Evolutionary conservation across 64 coral and sea anemone genomes (phyloP).

Genomic region (Stichodactyla helianthus): DNA sequence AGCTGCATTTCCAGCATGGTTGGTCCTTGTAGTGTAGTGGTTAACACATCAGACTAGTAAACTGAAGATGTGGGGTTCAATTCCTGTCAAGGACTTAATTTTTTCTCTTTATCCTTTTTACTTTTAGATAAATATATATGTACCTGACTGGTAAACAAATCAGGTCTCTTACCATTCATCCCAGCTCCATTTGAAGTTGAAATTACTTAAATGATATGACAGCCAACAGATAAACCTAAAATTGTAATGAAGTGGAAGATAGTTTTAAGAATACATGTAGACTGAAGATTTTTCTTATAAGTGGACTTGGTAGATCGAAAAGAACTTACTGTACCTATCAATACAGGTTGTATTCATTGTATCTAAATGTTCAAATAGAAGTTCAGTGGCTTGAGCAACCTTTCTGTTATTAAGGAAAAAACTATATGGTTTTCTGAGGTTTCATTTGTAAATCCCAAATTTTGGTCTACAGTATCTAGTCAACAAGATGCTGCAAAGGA

Average conservation of each 20-base stretch:
- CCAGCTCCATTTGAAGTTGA: conserved; percentile 97
- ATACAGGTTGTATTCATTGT: conserved; percentile 88
- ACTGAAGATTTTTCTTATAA: too few relatives aligned
- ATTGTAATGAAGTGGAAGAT: neutral
- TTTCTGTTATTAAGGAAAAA: conserved; percentile 6
- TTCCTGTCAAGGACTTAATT: too few relatives aligned
- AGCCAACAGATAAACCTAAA: conserved; percentile 86
- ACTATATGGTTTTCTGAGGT: neutral
- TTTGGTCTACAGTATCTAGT: too few relatives aligned
- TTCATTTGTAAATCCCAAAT: too few relatives aligned
- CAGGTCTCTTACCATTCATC: conserved; percentile 76
- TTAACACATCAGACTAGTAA: too few relatives aligned
- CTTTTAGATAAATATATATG: neutral
- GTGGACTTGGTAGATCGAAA: too few relatives aligned
- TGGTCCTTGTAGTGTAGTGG: too few relatives aligned
- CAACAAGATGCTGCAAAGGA: too few relatives aligned
- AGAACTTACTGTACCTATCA: conserved; percentile 65
- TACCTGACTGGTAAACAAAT: neutral
- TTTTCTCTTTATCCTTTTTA: too few relatives aligned
- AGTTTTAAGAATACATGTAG: too few relatives aligned
- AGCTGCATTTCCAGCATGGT: too few relatives aligned
- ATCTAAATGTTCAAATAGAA: conserved; percentile 89
- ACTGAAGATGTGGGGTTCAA: too few relatives aligned
- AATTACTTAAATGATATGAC: conserved; percentile 91
- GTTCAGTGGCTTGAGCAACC: conserved; percentile 92